Percentiles rank a stretch among this genome's conserved stretches.
phyloP scores from a whole-genome alignment of 2,888 invertebrate species.

The Drosophila rubida region DNA sequence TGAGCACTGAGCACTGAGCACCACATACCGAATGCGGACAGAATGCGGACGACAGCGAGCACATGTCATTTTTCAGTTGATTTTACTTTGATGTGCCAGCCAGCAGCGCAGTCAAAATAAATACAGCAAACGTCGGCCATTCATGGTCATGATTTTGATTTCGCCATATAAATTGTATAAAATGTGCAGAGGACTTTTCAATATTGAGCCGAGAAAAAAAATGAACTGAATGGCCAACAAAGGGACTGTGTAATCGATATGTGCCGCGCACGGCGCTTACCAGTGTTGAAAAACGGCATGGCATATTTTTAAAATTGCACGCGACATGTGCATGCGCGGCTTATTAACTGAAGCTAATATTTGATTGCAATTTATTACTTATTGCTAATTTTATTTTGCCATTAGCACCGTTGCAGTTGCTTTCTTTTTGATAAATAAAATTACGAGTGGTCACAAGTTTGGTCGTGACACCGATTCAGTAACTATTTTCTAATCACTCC shows the following conservation, averaged over 20 bases:
- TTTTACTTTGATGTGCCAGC: slow-evolving; percentile 48
- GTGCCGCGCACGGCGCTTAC: background rate
- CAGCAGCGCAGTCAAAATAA: slow-evolving; percentile 38
- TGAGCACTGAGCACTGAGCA: slow-evolving; percentile 4
- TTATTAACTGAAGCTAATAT: background rate
- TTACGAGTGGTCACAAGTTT: background rate
- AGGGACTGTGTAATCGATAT: slow-evolving; percentile 8
- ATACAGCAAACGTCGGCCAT: slow-evolving; percentile 28
- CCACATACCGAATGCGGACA: background rate
- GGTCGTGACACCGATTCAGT: background rate
- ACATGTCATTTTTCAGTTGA: slow-evolving; percentile 43
- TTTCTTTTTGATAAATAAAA: background rate
- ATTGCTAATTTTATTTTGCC: background rate
- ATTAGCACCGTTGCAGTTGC: background rate
- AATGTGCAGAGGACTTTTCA: slow-evolving; percentile 15
- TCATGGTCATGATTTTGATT: slow-evolving; percentile 24
- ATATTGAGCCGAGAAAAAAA: slow-evolving; percentile 16
- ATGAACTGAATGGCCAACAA: background rate
- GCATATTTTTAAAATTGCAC: background rate
- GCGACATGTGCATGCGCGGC: background rate
- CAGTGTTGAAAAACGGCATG: slow-evolving; percentile 2
- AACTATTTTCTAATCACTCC: slow-evolving; percentile 6
- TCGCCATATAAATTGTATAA: background rate
- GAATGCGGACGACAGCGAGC: slow-evolving; percentile 7
- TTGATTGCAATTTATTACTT: background rate